Evolutionary conservation across 2,888 invertebrate species (phyloP).

Genomic region (Hydropsyche betteni): DNA sequence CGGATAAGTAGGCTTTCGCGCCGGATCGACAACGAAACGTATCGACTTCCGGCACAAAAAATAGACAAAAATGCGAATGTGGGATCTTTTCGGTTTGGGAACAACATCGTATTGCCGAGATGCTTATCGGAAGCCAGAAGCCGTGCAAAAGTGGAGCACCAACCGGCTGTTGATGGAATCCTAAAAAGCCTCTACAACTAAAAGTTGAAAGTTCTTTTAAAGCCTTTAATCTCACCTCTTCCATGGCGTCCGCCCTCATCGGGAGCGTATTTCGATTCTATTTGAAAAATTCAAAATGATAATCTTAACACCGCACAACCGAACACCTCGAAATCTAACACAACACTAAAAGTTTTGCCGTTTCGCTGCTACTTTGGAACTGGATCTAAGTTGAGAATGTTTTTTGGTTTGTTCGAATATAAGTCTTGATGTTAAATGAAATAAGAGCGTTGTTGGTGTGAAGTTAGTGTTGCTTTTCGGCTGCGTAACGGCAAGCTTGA

Average conservation of each 20-base stretch:
- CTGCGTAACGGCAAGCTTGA: conserved; percentile 2
- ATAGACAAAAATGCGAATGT: not conserved
- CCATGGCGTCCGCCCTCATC: conserved; percentile 48
- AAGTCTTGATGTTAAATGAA: too few species aligned
- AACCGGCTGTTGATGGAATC: too few species aligned
- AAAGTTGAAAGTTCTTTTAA: not conserved
- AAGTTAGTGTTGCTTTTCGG: not conserved
- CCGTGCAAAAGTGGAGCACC: conserved; percentile 22
- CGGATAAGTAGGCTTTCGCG: too few species aligned
- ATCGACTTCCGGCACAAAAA: too few species aligned
- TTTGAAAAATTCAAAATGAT: conserved; percentile 16
- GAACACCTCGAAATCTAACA: not conserved
- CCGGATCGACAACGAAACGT: too few species aligned
- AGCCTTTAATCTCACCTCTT: conserved; percentile 45
- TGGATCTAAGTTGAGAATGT: too few species aligned
- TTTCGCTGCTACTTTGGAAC: not conserved
- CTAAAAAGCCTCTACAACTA: not conserved
- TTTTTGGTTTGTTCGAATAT: too few species aligned
- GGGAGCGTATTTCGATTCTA: not conserved
- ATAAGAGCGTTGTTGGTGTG: not conserved
- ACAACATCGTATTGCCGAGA: conserved; percentile 5
- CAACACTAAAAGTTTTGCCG: not conserved
- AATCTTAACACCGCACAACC: not conserved
- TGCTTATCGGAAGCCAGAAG: conserved; percentile 6
- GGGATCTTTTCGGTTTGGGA: conserved; percentile 19